These are phyloP conservation scores for Scatophagus argus DNA, from an alignment of 2,113 vertebrate species.

Conservation along the genomic window DNA sequence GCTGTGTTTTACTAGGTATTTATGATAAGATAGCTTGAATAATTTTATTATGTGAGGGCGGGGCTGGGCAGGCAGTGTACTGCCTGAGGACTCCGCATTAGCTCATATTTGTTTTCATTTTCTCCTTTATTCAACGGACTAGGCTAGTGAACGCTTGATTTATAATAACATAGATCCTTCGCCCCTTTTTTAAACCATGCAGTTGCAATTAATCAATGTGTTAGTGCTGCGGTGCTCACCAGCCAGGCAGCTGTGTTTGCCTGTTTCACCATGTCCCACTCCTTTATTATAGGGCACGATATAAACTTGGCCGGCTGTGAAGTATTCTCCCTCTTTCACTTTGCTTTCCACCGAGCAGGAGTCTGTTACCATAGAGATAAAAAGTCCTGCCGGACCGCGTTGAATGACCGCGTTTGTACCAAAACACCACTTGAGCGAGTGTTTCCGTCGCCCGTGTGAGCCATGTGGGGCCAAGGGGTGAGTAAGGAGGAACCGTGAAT, in stretches of 20 bases:
- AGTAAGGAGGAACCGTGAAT: conserved; percentile 38
- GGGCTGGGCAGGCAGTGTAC: neutral
- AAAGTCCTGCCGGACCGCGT: conserved; percentile 42
- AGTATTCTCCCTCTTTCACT: conserved; percentile 51
- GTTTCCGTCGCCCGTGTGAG: conserved; percentile 42
- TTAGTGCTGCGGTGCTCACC: conserved; percentile 19
- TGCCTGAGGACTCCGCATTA: conserved; percentile 1
- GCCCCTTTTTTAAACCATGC: conserved; percentile 25
- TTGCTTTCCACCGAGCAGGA: conserved; percentile 47
- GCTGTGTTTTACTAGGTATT: conserved; percentile 58
- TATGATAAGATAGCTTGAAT: conserved; percentile 26
- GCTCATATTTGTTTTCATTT: conserved; percentile 8
- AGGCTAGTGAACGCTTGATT: neutral
- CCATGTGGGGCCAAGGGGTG: conserved; percentile 24
- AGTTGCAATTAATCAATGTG: conserved; percentile 56
- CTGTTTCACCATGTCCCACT: conserved; percentile 32
- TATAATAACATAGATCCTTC: conserved; percentile 18
- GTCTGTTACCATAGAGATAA: conserved; percentile 66
- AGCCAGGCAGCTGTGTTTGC: conserved; percentile 58
- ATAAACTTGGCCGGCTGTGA: conserved; percentile 54
- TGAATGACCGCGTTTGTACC: conserved; percentile 62
- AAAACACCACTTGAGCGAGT: conserved; percentile 54
- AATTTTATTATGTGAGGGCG: conserved; percentile 27
- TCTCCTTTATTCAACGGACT: neutral
- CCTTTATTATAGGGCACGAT: conserved; percentile 58